Evolutionary conservation across 2,113 vertebrate species (phyloP).

Genomic region (Fulica atra): DNA sequence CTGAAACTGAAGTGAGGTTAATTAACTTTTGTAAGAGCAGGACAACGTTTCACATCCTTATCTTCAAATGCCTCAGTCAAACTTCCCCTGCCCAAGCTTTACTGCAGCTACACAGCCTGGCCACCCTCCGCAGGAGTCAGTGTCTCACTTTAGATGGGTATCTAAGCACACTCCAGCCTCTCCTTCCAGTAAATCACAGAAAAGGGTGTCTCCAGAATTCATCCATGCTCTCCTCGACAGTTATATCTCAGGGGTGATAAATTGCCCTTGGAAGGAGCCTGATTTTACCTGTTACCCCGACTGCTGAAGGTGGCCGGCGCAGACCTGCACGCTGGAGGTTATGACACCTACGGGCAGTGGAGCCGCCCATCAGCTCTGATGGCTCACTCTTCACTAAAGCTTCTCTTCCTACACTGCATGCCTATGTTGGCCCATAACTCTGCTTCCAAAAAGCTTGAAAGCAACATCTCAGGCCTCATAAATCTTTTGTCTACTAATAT

Average conservation of each 20-base stretch:
- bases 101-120: not conserved
- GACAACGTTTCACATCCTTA: not conserved
- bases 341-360: not conserved
- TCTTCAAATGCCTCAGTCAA: not conserved
- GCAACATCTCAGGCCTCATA: not conserved
- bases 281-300: fast-evolving
- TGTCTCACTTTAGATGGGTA: not conserved
- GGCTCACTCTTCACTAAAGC: not conserved
- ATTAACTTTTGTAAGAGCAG: not conserved
- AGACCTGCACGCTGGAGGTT: not conserved
- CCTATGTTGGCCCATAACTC: not conserved
- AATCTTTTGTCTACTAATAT: not conserved
- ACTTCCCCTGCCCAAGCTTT: not conserved
- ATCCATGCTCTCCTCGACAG: not conserved
- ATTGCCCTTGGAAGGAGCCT: not conserved
- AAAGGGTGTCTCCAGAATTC: not conserved
- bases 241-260: not conserved
- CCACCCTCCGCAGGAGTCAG: fast-evolving
- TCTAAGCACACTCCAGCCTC: not conserved
- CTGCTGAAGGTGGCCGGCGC: not conserved
- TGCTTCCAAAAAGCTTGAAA: not conserved
- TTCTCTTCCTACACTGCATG: not conserved
- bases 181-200: not conserved
- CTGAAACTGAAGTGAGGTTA: not conserved
- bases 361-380: not conserved